phyloP scores from a whole-genome alignment of 2,113 vertebrate species.

The Dipodomys merriami region DNA sequence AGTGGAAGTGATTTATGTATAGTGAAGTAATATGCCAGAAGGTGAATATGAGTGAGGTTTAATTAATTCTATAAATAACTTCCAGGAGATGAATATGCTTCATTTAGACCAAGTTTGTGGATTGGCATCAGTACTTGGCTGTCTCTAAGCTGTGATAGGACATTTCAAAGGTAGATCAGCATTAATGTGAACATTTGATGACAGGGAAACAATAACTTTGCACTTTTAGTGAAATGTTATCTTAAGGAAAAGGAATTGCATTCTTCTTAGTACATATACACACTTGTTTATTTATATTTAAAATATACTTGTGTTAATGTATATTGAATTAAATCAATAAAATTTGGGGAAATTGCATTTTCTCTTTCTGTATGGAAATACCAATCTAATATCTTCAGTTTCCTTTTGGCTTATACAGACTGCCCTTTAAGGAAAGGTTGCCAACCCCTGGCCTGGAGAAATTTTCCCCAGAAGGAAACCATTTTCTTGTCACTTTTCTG shows the following conservation, averaged over 20 bases:
- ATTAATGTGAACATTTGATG: background rate
- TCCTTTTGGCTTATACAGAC: background rate
- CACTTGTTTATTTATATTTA: background rate
- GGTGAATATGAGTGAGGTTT: background rate
- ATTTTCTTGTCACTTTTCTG: background rate
- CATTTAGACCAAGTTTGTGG: background rate
- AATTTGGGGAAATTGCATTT: background rate
- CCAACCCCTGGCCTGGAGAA: background rate
- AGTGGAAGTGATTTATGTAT: background rate
- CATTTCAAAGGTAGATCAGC: background rate
- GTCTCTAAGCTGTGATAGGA: background rate
- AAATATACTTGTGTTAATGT: background rate
- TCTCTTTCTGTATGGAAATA: background rate
- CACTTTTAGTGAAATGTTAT: constrained; percentile 31
- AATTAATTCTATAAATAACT: background rate
- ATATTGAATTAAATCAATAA: background rate
- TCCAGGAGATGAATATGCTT: background rate
- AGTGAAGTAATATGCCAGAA: background rate
- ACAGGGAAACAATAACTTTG: background rate
- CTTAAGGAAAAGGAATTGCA: background rate
- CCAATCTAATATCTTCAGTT: background rate
- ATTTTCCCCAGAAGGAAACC: background rate
- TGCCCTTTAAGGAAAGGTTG: background rate
- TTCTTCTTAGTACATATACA: background rate
- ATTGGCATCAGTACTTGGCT: background rate